Evolutionary conservation across 2,113 vertebrate genomes (phyloP).

Genomic region (Cyprinus carpio): DNA sequence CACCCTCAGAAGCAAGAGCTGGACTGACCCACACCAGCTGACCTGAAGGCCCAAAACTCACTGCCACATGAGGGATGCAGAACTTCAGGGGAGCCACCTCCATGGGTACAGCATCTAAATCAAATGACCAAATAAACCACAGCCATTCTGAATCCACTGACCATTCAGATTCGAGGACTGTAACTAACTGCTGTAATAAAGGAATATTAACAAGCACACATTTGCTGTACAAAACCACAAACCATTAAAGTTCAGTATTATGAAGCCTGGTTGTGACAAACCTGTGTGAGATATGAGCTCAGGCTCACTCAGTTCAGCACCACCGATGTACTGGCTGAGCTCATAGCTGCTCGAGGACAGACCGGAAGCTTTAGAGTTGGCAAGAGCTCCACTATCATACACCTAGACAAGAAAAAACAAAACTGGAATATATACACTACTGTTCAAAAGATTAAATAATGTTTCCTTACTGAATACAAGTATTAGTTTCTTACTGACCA

Average conservation of each 20-base stretch:
- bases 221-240: not conserved
- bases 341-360: constrained; percentile 87
- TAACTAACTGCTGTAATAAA: not conserved
- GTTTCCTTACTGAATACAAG: not conserved
- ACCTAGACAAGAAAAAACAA: not conserved
- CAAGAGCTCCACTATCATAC: constrained; percentile 73
- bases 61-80: constrained; percentile 70
- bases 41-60: constrained; percentile 85
- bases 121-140: constrained; percentile 44
- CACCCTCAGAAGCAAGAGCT: constrained; percentile 69
- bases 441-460: not conserved
- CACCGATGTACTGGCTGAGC: constrained; percentile 87
- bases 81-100: constrained; percentile 77
- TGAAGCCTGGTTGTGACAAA: constrained; percentile 65
- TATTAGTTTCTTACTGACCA: not conserved
- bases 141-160: not conserved
- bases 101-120: constrained; percentile 39
- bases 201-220: not conserved
- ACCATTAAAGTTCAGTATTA: not conserved
- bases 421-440: not conserved
- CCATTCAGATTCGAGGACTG: not conserved
- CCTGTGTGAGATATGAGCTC: constrained; percentile 25
- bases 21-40: constrained; percentile 80
- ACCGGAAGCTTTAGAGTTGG: constrained; percentile 80
- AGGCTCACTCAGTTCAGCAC: constrained; percentile 45